phyloP scores from a whole-genome alignment of 2,888 invertebrate species.

The Anthrax anthrax region DNA sequence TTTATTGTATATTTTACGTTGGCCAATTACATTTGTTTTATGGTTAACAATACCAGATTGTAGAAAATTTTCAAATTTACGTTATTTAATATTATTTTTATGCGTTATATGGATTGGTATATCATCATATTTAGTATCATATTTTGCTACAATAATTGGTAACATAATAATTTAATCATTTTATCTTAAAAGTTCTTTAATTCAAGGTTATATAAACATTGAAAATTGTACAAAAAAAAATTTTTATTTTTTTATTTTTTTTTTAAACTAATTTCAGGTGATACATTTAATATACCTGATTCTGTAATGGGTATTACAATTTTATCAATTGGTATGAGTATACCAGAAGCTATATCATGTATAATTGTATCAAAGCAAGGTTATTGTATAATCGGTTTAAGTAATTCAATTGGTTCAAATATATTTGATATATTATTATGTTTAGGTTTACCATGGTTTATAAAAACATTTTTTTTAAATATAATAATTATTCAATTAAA shows the following conservation, averaged over 20 bases:
- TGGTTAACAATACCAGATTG: conserved; percentile 68
- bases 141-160: conserved; percentile 74
- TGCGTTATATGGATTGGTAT: conserved; percentile 70
- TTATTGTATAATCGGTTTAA: conserved; percentile 44
- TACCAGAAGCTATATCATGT: conserved; percentile 77
- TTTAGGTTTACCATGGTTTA: conserved; percentile 63
- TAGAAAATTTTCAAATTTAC: conserved; percentile 43
- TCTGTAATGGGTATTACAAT: conserved; percentile 76
- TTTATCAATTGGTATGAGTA: conserved; percentile 70
- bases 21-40: conserved; percentile 59
- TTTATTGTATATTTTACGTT: conserved; percentile 50
- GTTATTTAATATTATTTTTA: conserved; percentile 58
- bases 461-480: too few species aligned
- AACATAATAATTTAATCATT: conserved; percentile 10
- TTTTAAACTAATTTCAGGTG: conserved; percentile 38
- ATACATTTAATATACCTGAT: conserved; percentile 65
- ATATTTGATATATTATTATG: conserved; percentile 68
- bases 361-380: conserved; percentile 72
- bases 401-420: conserved; percentile 69
- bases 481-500: conserved; percentile 45
- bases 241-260: not conserved
- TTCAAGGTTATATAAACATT: too few species aligned
- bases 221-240: too few species aligned
- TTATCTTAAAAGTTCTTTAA: too few species aligned
- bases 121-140: conserved; percentile 70